Percentiles rank a stretch among this genome's conserved stretches.
Evolutionary conservation across 2,888 invertebrate genomes (phyloP).

Genomic region (Nomada lathburiana): DNA sequence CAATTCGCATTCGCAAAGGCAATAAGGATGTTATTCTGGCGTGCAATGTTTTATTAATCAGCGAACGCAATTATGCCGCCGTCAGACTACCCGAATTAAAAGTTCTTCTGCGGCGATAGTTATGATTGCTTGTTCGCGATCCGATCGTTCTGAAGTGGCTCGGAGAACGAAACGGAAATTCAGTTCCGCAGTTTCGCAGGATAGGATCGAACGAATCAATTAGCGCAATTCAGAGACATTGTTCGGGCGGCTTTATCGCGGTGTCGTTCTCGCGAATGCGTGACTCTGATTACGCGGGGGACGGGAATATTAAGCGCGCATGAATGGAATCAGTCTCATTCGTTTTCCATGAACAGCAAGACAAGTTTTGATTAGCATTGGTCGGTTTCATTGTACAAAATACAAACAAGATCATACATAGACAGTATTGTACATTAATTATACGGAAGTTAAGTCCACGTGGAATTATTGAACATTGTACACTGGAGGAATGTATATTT

Average conservation of each 20-base stretch:
- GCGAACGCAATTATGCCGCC: not conserved
- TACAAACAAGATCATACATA: not conserved
- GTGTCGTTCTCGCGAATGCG: constrained; percentile 40
- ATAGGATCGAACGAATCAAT: constrained; percentile 34
- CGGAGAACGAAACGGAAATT: not conserved
- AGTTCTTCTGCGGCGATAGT: not conserved
- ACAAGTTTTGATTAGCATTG: constrained; percentile 10
- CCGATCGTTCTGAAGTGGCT: not conserved
- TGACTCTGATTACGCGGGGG: constrained; percentile 45
- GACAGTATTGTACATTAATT: not conserved
- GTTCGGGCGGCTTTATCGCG: constrained; percentile 21
- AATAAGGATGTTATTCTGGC: too few species aligned
- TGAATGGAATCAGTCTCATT: constrained; percentile 39
- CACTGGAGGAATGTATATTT: too few species aligned
- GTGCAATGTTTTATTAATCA: not conserved
- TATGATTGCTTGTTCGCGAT: not conserved
- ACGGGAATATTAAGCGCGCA: not conserved
- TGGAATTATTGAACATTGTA: too few species aligned
- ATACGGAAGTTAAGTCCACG: too few species aligned
- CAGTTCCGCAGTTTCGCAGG: constrained; percentile 7
- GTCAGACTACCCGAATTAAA: not conserved
- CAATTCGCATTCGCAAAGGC: too few species aligned
- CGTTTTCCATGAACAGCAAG: constrained; percentile 33
- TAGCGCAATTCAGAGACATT: constrained; percentile 32
- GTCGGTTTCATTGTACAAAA: constrained; percentile 3